phyloP scores from a whole-genome alignment of 1,140 invertebrate species.

The Archivesica marissinica region DNA sequence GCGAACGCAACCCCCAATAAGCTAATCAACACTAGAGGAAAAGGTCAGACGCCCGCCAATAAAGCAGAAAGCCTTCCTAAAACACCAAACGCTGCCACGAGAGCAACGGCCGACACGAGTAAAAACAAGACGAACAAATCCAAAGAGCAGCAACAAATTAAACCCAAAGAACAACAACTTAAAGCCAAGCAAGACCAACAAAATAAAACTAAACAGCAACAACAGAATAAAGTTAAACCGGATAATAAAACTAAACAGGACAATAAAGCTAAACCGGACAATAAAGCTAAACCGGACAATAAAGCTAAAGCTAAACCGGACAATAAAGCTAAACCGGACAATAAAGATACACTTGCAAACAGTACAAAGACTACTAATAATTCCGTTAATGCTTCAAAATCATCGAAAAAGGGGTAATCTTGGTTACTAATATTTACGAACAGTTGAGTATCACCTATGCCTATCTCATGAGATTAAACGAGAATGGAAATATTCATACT shows the following conservation, averaged over 20 bases:
- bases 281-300: not conserved
- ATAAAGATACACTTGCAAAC: not conserved
- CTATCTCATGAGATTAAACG: too few relatives aligned
- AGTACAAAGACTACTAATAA: not conserved
- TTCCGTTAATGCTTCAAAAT: too few relatives aligned
- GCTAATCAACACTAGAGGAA: constrained; percentile 24
- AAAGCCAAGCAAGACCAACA: constrained; percentile 12
- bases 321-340: not conserved
- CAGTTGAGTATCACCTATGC: too few relatives aligned
- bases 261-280: not conserved
- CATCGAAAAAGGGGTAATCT: too few relatives aligned
- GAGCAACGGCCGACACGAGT: not conserved
- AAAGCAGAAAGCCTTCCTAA: constrained; percentile 5
- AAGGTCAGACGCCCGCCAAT: not conserved
- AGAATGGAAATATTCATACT: too few relatives aligned
- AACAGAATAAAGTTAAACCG: too few relatives aligned
- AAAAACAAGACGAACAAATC: constrained; percentile 33
- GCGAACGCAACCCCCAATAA: constrained; percentile 7
- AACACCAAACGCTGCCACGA: constrained; percentile 18
- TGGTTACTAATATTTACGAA: too few relatives aligned
- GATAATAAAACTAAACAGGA: not conserved
- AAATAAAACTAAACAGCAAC: constrained; percentile 27
- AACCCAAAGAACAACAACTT: constrained; percentile 26
- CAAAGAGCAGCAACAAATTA: constrained; percentile 36
- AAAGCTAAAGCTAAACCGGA: not conserved